phyloP scores from a whole-genome alignment of 1,140 invertebrate species.

The Drosophila burlai region DNA sequence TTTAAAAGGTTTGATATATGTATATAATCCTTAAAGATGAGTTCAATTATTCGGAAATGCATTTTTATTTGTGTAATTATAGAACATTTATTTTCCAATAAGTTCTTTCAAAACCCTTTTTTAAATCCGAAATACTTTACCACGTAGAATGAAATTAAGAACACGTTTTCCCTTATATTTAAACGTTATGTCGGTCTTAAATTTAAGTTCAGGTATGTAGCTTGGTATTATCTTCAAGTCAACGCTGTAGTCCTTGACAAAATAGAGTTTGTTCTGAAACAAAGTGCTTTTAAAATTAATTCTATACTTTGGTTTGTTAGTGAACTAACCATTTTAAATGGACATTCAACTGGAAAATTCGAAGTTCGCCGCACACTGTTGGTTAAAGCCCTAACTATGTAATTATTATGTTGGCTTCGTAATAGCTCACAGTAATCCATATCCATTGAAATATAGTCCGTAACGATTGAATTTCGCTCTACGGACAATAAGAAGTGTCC shows the following conservation, averaged over 20 bases:
- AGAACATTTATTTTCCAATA: background rate
- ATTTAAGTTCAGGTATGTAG: slow-evolving; percentile 19
- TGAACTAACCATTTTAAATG: slow-evolving; percentile 33
- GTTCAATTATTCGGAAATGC: too few species aligned
- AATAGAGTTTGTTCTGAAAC: slow-evolving; percentile 19
- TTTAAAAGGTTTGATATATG: background rate
- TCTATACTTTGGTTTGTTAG: too few species aligned
- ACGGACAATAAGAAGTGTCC: slow-evolving; percentile 5
- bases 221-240: slow-evolving; percentile 25
- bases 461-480: background rate
- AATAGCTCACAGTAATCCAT: slow-evolving; percentile 35
- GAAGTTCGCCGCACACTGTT: slow-evolving; percentile 3
- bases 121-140: background rate
- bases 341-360: slow-evolving; percentile 44
- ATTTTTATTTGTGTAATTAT: too few species aligned
- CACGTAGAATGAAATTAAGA: background rate
- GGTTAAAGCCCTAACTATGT: slow-evolving; percentile 4
- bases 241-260: slow-evolving; percentile 21
- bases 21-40: too few species aligned
- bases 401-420: background rate
- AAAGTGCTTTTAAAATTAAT: background rate
- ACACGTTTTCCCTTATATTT: background rate
- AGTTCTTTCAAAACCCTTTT: background rate
- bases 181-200: background rate
- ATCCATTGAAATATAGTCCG: slow-evolving; percentile 19